phyloP scores from a whole-genome alignment of 2,797 vertebrate genomes.

The Epinephelus coioides region DNA sequence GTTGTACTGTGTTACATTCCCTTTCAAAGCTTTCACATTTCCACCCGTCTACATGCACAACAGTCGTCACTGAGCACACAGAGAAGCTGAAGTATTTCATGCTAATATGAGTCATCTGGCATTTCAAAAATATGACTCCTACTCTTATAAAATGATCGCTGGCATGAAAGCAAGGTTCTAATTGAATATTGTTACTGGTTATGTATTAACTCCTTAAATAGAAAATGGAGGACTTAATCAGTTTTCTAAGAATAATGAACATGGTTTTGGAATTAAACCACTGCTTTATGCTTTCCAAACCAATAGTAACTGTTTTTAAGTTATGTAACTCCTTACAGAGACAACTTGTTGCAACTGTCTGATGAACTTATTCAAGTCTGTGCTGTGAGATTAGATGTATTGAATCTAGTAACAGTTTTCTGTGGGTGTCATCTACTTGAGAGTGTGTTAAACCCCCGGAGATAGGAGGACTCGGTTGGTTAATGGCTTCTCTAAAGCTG shows the following conservation, averaged over 20 bases:
- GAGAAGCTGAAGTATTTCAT: constrained; percentile 31
- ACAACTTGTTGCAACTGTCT: neutral
- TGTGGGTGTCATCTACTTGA: constrained; percentile 36
- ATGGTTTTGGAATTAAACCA: constrained; percentile 18
- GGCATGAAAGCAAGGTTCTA: constrained; percentile 44
- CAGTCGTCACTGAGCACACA: constrained; percentile 5
- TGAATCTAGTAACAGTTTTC: constrained; percentile 31
- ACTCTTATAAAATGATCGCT: constrained; percentile 35
- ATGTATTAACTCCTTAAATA: constrained; percentile 28
- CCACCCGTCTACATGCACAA: neutral
- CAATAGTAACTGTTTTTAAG: constrained; percentile 8
- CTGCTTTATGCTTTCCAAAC: neutral
- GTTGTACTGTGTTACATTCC: constrained; percentile 13
- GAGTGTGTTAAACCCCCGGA: constrained; percentile 48
- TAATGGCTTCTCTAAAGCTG: constrained; percentile 58
- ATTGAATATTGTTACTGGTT: constrained; percentile 44
- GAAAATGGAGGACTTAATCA: constrained; percentile 39
- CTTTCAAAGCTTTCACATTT: constrained; percentile 25
- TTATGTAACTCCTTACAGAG: neutral
- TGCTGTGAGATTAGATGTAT: constrained; percentile 30
- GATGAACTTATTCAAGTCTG: constrained; percentile 6
- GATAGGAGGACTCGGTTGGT: constrained; percentile 45
- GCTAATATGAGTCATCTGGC: constrained; percentile 57
- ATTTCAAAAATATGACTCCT: constrained; percentile 58
- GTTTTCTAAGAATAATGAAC: constrained; percentile 32